Base-by-base conservation (phyloP, 2,888 invertebrate species). In the Hyalella azteca region DNA sequence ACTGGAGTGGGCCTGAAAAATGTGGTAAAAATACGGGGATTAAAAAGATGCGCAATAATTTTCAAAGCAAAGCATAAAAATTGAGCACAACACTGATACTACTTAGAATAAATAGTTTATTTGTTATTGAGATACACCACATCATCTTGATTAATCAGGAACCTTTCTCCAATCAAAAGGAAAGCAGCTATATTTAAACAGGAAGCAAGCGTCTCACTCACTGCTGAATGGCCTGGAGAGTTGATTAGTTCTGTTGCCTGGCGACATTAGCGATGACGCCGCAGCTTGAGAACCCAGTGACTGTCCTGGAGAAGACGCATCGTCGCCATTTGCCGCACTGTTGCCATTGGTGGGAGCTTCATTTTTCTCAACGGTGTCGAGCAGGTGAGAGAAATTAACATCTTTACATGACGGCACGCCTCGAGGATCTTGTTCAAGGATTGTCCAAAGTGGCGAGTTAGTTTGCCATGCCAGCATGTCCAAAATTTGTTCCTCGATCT, bases 401-500 rank as follows among this genome's bases (percentile, higher is more conserved):
- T 94, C 93, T 86, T 92, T 92, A 88, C 92, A 94, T n/a, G 92
- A 91, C 0, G 95, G 95, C 66, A 95, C 90, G n/a, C 90, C 90
- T 59, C 89, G 89, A 2, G 90, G 90, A 36, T 90, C 90, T 59
- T 89, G 89, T 83, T 88, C 79, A 60, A 87, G 89, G 75, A 96
- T 92, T 40, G 92, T 91, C 98, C 98, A 99, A 41, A 98, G 87
- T 0, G 95, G 94, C 86, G 97, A 97, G 80, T 92, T 92, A 15
- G 91, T 91, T 82, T 91, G 91, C 99, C 99, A 99, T 2, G 95
- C 95, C 84, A 95, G 88, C 9, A 93, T 93, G 87, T 98, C 98
- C 79, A 99, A 89, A 79, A 97, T 95, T 86, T 93, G 93, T 88
- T 99, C 98, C 88, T 99, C 98, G 78, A 97, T 94, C 92, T 94